Evolutionary conservation across 1,140 invertebrate species (phyloP).

Genomic region (Nasonia giraulti): DNA sequence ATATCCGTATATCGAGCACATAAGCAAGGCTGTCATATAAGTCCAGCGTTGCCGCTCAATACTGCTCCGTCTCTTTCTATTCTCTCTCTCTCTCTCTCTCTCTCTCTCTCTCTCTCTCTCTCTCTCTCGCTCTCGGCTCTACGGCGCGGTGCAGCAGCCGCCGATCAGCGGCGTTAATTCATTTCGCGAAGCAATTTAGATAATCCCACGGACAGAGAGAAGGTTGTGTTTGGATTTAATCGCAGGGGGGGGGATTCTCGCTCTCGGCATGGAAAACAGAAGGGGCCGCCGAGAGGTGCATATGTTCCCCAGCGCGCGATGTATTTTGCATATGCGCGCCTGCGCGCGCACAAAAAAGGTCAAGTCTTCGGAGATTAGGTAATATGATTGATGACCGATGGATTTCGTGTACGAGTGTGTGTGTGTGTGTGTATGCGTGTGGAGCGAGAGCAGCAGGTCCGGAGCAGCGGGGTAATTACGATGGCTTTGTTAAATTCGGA

Average conservation of each 20-base stretch:
- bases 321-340: slow-evolving; percentile 36
- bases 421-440: not conserved
- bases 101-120: not conserved
- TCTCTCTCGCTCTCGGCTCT: too few relatives aligned
- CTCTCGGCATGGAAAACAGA: slow-evolving; percentile 55
- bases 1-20: not conserved
- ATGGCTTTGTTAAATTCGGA: slow-evolving; percentile 45
- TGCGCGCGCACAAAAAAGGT: slow-evolving; percentile 18
- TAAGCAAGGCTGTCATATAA: not conserved
- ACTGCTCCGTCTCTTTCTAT: not conserved
- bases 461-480: slow-evolving; percentile 30
- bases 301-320: slow-evolving; percentile 29
- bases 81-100: not conserved
- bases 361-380: slow-evolving; percentile 45
- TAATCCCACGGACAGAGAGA: slow-evolving; percentile 60
- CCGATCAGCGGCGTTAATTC: slow-evolving; percentile 68
- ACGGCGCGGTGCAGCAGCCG: slow-evolving; percentile 48
- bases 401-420: not conserved
- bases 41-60: not conserved
- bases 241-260: slow-evolving; percentile 62
- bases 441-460: not conserved
- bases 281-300: slow-evolving; percentile 53
- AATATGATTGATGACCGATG: slow-evolving; percentile 49
- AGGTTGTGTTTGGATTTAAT: slow-evolving; percentile 66
- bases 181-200: slow-evolving; percentile 71